Evolutionary conservation across 2,797 vertebrate genomes (phyloP).

Genomic region (Premnoplex brunnescens): DNA sequence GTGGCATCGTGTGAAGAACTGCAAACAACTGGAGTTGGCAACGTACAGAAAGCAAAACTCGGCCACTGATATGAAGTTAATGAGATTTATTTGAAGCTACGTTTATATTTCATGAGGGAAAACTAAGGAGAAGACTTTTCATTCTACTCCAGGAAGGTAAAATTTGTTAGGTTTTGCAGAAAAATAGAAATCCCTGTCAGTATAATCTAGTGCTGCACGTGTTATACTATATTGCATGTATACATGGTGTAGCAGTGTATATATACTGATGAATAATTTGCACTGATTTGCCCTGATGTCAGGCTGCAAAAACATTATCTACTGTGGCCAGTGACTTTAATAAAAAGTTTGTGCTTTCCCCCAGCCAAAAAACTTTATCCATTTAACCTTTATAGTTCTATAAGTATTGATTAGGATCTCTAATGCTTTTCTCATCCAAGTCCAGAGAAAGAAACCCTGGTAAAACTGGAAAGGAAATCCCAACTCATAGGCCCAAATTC

Average conservation of each 20-base stretch:
- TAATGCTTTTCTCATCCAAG: neutral
- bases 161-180: neutral
- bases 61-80: neutral
- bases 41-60: neutral
- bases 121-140: neutral
- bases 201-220: neutral
- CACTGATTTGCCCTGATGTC: neutral
- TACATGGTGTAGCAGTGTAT: neutral
- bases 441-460: neutral
- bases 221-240: neutral
- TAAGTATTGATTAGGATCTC: neutral
- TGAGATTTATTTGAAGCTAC: neutral
- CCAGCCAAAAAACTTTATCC: neutral
- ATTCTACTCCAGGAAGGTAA: neutral
- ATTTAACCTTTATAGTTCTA: neutral
- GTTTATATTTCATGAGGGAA: neutral
- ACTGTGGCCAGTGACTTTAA: neutral
- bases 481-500: neutral
- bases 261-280: neutral
- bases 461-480: conserved; percentile 5
- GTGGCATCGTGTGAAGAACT: neutral
- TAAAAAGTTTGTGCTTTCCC: neutral
- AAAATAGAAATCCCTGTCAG: neutral
- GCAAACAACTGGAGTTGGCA: neutral
- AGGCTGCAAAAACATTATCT: neutral